phyloP scores from a whole-genome alignment of 2,888 invertebrate genomes.

The Ctenicera cuprea region DNA sequence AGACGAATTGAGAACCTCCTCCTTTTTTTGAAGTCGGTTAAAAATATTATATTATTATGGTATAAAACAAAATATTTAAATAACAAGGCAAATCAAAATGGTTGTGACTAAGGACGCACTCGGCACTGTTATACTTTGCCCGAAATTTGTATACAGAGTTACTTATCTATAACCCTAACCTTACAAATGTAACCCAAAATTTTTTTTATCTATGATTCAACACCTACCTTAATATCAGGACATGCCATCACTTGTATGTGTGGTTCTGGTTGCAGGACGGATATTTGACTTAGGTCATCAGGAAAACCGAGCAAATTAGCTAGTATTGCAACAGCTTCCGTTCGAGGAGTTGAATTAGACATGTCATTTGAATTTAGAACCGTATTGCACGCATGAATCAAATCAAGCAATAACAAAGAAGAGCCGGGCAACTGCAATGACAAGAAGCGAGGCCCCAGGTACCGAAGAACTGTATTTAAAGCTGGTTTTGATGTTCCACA shows the following conservation, averaged over 20 bases:
- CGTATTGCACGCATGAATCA: conserved; percentile 92
- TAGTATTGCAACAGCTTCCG: conserved; percentile 92
- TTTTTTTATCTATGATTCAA: not conserved
- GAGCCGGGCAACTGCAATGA: conserved; percentile 92
- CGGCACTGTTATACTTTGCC: no score
- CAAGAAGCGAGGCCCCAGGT: conserved; percentile 89
- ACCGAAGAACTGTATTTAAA: conserved; percentile 85
- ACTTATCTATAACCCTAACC: no score
- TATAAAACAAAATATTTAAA: no score
- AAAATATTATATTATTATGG: no score
- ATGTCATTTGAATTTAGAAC: conserved; percentile 89
- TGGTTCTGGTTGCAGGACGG: conserved; percentile 77
- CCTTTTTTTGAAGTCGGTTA: no score
- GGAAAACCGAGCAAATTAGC: conserved; percentile 91
- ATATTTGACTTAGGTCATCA: conserved; percentile 76
- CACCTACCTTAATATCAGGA: conserved; percentile 84
- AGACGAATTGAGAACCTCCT: no score
- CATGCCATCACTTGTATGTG: conserved; percentile 77
- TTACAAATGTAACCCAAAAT: no score
- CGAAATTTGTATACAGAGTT: no score
- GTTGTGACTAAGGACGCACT: no score
- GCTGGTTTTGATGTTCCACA: conserved; percentile 84
- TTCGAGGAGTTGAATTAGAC: conserved; percentile 81
- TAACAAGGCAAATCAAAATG: no score
- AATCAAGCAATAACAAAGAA: conserved; percentile 89